Evolutionary conservation across 2,797 vertebrate genomes (phyloP).

Genomic region (Capromys pilorides): DNA sequence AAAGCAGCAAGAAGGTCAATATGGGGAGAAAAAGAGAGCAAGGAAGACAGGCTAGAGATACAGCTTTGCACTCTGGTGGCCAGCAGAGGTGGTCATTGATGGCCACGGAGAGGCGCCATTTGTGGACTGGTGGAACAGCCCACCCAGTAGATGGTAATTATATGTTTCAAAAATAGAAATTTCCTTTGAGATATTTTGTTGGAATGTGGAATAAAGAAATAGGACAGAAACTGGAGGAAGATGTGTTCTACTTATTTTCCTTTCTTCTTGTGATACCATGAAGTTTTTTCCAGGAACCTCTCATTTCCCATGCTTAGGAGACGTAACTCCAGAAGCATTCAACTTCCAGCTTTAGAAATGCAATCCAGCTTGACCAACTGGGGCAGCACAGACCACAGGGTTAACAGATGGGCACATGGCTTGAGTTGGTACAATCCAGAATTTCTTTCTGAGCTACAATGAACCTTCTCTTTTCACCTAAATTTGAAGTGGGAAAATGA

Average conservation of each 20-base stretch:
- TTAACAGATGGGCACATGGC: not conserved
- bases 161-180: not conserved
- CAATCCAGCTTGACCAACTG: not conserved
- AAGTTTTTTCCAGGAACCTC: not conserved
- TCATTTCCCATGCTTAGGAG: not conserved
- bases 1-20: not conserved
- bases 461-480: not conserved
- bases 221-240: not conserved
- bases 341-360: not conserved
- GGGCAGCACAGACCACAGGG: not conserved
- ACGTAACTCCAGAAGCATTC: not conserved
- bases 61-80: not conserved
- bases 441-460: not conserved
- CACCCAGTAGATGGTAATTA: not conserved
- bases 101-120: not conserved
- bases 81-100: not conserved
- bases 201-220: constrained; percentile 10
- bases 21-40: not conserved
- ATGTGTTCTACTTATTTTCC: not conserved
- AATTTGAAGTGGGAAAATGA: not conserved
- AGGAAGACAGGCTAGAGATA: not conserved
- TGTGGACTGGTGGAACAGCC: not conserved
- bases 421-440: not conserved
- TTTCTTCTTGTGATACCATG: not conserved
- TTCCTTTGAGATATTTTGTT: not conserved